Evolutionary conservation across 2,113 vertebrate species (phyloP), one percentile per base, ranked within the genome.

Genomic region (Charadrius vociferus): DNA sequence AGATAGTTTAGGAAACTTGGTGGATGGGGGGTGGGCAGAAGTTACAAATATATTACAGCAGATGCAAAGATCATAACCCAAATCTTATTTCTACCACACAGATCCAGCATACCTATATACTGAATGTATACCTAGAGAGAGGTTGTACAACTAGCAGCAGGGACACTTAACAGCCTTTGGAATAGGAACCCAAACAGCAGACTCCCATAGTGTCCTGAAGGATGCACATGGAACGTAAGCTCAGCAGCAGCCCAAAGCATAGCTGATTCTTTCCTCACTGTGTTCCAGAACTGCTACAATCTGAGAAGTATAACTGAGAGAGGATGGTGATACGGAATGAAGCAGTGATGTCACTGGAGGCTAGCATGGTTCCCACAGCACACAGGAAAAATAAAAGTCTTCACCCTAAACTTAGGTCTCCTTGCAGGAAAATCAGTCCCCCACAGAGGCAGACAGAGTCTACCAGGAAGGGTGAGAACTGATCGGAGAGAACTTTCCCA

Each of bases 271-370:
- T 73, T 74, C 37, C 70, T 78, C n/a, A 7, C 39, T 41, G 26
- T 55, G 23, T 19, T 59, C 45, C 5, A 41, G 17, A 70, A 83
- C 21, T 29, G 37, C 50, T 65, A 24, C 61, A 30, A 14, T 27
- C n/a, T 20, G 27, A 55, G 56, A 47, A 79, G 26, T 6, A 8
- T 12, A 59, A 30, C 16, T 49, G 14, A 3, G 26, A 23, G 12
- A 78, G 12, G 41, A 49, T 16, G 7, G 41, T 6, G n/a, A 55
- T 50, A 67, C 63, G 27, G 26, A 67, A 49, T 0, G 0, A 84
- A 71, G 29, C 32, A 11, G 4, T 5, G 6, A 34, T 24, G 41
- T 37, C 55, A n/a, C 41, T 55, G n/a, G 23, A 78, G 41, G 34
- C 12, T 61, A 63, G 10, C 13, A 52, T 5, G 36, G 20, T 22